Conservation (phyloP, 2,888 invertebrate genomes). For the Agrenia bidenticulata region DNA sequence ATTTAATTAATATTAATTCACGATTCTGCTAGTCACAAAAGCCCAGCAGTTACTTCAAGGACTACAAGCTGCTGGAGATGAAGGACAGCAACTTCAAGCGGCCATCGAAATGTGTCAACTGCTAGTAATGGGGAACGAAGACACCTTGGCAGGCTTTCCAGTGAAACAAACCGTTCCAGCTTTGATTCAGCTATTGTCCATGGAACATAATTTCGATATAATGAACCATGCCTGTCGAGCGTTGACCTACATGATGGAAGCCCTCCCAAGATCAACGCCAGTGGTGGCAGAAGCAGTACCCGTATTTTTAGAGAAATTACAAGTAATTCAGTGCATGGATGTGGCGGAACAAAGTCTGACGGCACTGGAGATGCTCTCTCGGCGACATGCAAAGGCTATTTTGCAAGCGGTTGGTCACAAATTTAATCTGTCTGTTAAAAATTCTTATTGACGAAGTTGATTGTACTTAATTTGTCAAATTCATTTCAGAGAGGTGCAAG, state of each 20-base stretch:
- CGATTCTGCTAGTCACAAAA: conserved; percentile 83
- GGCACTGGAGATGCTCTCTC: conserved; percentile 93
- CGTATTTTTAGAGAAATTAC: conserved; percentile 92
- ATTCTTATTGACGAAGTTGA: not conserved
- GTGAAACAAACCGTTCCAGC: conserved; percentile 97
- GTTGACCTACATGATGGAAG: conserved; percentile 98
- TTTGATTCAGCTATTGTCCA: conserved; percentile 83
- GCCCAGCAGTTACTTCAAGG: conserved; percentile 90
- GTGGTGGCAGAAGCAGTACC: conserved; percentile 97
- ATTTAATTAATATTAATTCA: conserved; percentile 13
- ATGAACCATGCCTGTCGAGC: conserved; percentile 99
- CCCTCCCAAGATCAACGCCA: conserved; percentile 90
- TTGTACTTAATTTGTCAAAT: conserved; percentile 23
- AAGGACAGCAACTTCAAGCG: conserved; percentile 92
- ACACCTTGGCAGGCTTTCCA: conserved; percentile 96
- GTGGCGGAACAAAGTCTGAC: conserved; percentile 98
- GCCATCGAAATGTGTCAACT: conserved; percentile 99
- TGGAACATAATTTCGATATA: conserved; percentile 99
- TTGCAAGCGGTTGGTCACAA: conserved; percentile 74
- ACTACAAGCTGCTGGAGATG: conserved; percentile 88
- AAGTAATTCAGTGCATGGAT: conserved; percentile 99
- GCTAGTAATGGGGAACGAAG: conserved; percentile 98
- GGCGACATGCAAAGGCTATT: conserved; percentile 94
- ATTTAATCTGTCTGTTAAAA: not conserved
- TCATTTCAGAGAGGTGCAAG: conserved; percentile 80